Evolutionary conservation across 2,797 vertebrate genomes (phyloP), one percentile per base, ranked within the genome.

Genomic region (Liparis tanakae): DNA sequence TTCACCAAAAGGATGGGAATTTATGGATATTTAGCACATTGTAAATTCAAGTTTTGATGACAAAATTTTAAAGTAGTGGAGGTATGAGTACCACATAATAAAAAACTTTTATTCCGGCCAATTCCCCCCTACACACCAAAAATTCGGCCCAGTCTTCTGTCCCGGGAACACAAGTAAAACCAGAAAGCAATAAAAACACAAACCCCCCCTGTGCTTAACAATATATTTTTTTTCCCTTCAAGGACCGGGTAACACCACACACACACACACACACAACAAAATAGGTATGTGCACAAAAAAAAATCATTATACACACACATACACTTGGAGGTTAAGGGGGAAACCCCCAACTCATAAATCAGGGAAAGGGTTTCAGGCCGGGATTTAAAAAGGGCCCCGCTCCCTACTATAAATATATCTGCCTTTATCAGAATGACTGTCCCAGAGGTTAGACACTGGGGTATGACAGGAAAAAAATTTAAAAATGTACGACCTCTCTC

Each of bases 341-440:
- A 66, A 70, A 83, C 58, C 41, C 56, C 41, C n/a, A 54, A 14
- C 67, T 75, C 80, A 72, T 88, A 83, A 85, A 87, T 89, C 83
- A 86, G 58, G 17, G n/a, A n/a, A n/a, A 10, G 55, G 62, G 58
- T 54, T 64, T 61, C 55, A 62, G 59, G 56, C 15, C 20, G 46
- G 56, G 70, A 53, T 85, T 82, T 82, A 78, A 81, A 84, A 78
- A n/a, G n/a, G 36, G 20, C 39, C 57, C 64, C 33, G 51, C 65
- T 81, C 68, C 64, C 81, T 15, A 39, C 58, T 70, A 64, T 78
- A 77, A 76, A 80, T 88, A 77, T 67, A 84, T 83, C 83, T 79
- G 78, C 12, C 30, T 69, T 74, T 80, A 75, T 71, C 67, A 80
- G 72, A 57, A 51, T 20, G 18, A 30, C 14, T 62, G 70, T 77